These are phyloP conservation scores for Xanthostigma xanthostigma DNA, from an alignment of 2,888 invertebrate species.

Conservation along the genomic window DNA sequence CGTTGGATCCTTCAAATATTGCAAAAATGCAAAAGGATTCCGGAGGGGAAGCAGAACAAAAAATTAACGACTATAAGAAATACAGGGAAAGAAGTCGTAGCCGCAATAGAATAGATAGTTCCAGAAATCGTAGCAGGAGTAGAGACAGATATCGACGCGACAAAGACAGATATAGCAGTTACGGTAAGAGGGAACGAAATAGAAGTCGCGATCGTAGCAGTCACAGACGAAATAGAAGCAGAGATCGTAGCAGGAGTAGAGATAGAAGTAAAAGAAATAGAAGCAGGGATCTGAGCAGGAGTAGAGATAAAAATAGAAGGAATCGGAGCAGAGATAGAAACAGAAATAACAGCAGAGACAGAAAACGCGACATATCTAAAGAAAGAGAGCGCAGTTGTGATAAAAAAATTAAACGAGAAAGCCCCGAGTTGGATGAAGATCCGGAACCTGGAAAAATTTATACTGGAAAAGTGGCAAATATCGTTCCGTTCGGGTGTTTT, in stretches of 20 bases:
- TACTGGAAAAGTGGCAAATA: constrained; percentile 83
- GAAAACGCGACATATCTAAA: constrained; percentile 14
- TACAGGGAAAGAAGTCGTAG: constrained; percentile 15
- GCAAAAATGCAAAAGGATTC: constrained; percentile 13
- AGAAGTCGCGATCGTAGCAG: constrained; percentile 21
- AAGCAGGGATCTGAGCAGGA: constrained; percentile 20
- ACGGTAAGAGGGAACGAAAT: constrained; percentile 19
- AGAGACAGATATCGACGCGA: constrained; percentile 7
- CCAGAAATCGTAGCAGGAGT: constrained; percentile 12
- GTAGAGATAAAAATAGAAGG: constrained; percentile 17
- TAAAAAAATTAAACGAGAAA: constrained; percentile 19
- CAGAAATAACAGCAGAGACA: constrained; percentile 17
- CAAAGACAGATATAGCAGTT: constrained; percentile 8
- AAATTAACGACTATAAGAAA: constrained; percentile 21
- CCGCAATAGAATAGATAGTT: constrained; percentile 6
- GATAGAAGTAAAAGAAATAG: constrained; percentile 19
- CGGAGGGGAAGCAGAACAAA: constrained; percentile 11
- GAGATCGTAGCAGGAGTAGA: constrained; percentile 12
- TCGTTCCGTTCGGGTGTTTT: constrained; percentile 97
- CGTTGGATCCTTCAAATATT: constrained; percentile 55
- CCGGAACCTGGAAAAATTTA: constrained; percentile 80
- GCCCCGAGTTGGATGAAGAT: constrained; percentile 31
- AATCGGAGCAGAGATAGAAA: constrained; percentile 14
- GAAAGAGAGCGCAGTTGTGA: constrained; percentile 8
- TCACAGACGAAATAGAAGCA: constrained; percentile 6